These are phyloP conservation scores for Trisateles emortualis DNA, from an alignment of 2,888 invertebrate species.

Conservation along the genomic window DNA sequence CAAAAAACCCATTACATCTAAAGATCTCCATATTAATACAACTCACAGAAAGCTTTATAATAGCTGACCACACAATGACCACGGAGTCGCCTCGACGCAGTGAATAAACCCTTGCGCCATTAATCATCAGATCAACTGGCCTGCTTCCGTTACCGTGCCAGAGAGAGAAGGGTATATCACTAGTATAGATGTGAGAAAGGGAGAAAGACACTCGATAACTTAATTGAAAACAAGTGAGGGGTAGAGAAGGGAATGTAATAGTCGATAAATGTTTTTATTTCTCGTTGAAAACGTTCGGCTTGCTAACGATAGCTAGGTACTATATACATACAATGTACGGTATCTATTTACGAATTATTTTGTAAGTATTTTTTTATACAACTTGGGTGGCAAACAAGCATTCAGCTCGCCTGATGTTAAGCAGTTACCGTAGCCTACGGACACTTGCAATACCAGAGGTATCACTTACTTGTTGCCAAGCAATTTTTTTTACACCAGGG, in stretches of 20 bases:
- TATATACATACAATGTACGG: too few relatives aligned
- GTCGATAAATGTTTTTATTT: conserved; percentile 27
- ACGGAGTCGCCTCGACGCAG: conserved; percentile 39
- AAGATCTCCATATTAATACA: neutral
- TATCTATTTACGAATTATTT: too few relatives aligned
- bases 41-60: neutral
- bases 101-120: conserved; percentile 65
- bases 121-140: conserved; percentile 76
- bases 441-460: too few relatives aligned
- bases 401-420: too few relatives aligned
- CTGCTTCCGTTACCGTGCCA: conserved; percentile 72
- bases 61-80: conserved; percentile 16
- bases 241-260: conserved; percentile 49
- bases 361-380: too few relatives aligned
- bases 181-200: conserved; percentile 38
- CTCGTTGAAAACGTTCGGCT: neutral
- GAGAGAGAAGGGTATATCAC: conserved; percentile 53
- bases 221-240: conserved; percentile 76
- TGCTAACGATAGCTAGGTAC: too few relatives aligned
- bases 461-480: too few relatives aligned
- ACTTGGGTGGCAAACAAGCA: too few relatives aligned
- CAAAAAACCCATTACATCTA: too few relatives aligned
- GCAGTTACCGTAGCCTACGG: too few relatives aligned
- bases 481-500: too few relatives aligned
- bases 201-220: conserved; percentile 70